Conservation (phyloP, 1,140 invertebrate genomes). For the Ceratitis capitata region DNA sequence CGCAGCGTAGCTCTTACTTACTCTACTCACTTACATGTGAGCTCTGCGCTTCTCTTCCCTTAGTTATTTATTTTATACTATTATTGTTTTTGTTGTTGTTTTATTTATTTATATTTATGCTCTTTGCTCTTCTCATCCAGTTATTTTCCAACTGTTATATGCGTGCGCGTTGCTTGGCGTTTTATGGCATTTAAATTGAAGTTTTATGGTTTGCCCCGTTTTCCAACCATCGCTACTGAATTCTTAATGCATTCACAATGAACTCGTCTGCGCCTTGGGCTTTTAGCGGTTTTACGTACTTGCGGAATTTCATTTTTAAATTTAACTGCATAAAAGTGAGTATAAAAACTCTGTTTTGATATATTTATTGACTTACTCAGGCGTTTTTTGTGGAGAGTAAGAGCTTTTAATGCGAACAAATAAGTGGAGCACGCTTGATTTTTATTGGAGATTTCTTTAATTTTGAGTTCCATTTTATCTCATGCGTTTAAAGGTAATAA, state of each 20-base stretch:
- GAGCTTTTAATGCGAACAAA: not conserved
- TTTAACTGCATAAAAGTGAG: not conserved
- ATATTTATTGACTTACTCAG: not conserved
- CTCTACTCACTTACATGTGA: not conserved
- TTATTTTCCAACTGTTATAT: not conserved
- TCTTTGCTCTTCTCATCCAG: not conserved
- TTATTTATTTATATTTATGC: not conserved
- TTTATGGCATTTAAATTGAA: slow-evolving; percentile 37
- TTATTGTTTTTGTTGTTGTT: not conserved
- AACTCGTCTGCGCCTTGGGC: not conserved
- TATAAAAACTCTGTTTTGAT: not conserved
- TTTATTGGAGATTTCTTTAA: too few relatives aligned
- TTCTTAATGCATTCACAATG: slow-evolving; percentile 32
- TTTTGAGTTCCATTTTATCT: too few relatives aligned
- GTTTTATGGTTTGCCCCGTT: slow-evolving; percentile 21
- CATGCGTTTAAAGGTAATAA: too few relatives aligned
- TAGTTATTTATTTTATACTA: not conserved
- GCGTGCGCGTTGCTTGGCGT: not conserved
- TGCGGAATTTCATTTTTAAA: too few relatives aligned
- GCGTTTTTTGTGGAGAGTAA: not conserved
- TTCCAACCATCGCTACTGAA: not conserved
- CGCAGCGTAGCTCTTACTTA: not conserved
- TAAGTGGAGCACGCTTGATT: not conserved
- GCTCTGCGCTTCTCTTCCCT: not conserved
- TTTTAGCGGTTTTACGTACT: not conserved